phyloP scores from a whole-genome alignment of 37 sponge, comb jelly and placozoan genomes.

The Chondrosia reniformis region DNA sequence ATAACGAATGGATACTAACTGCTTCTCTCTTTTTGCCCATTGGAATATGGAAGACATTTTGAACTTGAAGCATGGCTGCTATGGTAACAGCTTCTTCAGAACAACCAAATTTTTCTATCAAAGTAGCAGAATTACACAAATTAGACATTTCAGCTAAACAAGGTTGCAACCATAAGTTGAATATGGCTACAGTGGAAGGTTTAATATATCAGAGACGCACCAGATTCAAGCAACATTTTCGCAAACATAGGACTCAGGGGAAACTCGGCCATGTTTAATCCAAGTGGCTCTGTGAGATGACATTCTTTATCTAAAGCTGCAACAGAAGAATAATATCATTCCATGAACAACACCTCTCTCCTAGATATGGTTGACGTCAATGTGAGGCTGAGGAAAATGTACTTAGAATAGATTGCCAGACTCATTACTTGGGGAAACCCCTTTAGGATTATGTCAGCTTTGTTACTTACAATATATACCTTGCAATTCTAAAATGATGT shows the following conservation, averaged over 20 bases:
- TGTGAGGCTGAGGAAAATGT: too few species aligned
- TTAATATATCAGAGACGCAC: slow-evolving; percentile 38
- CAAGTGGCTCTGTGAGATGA: slow-evolving; percentile 67
- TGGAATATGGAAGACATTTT: slow-evolving; percentile 71
- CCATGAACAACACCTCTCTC: too few species aligned
- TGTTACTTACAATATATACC: too few species aligned
- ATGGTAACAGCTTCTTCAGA: slow-evolving; percentile 87
- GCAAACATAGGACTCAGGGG: slow-evolving; percentile 92
- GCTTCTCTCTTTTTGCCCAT: slow-evolving; percentile 59
- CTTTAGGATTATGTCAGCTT: too few species aligned
- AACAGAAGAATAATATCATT: not conserved
- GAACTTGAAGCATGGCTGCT: slow-evolving; percentile 88
- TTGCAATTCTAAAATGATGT: too few species aligned
- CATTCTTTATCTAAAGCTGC: slow-evolving; percentile 75
- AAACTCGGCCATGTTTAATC: slow-evolving; percentile 87
- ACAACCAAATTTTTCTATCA: slow-evolving; percentile 74
- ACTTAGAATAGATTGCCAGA: too few species aligned
- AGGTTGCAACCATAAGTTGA: not conserved
- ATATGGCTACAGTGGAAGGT: not conserved
- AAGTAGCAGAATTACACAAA: not conserved
- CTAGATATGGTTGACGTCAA: too few species aligned
- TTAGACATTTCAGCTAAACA: not conserved
- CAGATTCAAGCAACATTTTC: slow-evolving; percentile 84
- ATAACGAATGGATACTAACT: slow-evolving; percentile 23
- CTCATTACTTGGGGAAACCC: too few species aligned